A percentile compares a stretch with the other conserved stretches of the same genome.
phyloP scores from a whole-genome alignment of 2,888 invertebrate species.

The Mellilla xanthometata region DNA sequence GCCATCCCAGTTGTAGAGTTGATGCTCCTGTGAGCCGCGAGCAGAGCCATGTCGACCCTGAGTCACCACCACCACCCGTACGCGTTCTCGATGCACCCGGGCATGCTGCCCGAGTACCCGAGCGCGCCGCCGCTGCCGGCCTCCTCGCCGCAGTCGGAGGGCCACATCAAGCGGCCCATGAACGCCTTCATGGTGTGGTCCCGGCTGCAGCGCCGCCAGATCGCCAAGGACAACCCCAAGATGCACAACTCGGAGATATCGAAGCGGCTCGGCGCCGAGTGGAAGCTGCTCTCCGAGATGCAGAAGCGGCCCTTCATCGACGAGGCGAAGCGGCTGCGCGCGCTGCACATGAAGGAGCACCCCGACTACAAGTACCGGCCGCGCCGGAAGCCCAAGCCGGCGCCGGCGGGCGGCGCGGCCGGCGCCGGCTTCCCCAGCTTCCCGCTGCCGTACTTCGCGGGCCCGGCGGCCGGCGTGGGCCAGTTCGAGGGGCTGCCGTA shows the following conservation, averaged over 20 bases:
- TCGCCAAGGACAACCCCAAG: slow-evolving; percentile 96
- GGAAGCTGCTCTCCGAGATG: slow-evolving; percentile 93
- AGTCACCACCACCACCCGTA: slow-evolving; percentile 80
- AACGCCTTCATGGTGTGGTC: slow-evolving; percentile 99
- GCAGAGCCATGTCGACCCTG: slow-evolving; percentile 69
- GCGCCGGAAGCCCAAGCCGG: slow-evolving; percentile 91
- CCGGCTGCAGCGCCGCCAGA: slow-evolving; percentile 93
- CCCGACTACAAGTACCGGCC: slow-evolving; percentile 96
- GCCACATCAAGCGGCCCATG: slow-evolving; percentile 98
- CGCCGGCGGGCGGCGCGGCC: slow-evolving; percentile 76
- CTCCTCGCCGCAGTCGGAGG: slow-evolving; percentile 81
- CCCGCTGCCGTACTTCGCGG: slow-evolving; percentile 85
- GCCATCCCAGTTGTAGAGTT: slow-evolving; percentile 61
- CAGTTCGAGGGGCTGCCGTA: slow-evolving; percentile 85
- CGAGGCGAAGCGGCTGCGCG: slow-evolving; percentile 94
- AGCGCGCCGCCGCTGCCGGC: slow-evolving; percentile 70
- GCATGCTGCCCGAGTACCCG: slow-evolving; percentile 74
- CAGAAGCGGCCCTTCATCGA: slow-evolving; percentile 97
- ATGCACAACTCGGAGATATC: slow-evolving; percentile 96
- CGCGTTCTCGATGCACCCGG: slow-evolving; percentile 78
- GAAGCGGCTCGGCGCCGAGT: slow-evolving; percentile 95
- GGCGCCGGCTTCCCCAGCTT: slow-evolving; percentile 84
- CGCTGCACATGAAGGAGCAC: slow-evolving; percentile 95
- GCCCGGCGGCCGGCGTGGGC: slow-evolving; percentile 81
- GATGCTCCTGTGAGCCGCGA: slow-evolving; percentile 58